Conservation (phyloP, 92 coral and sea anemone genomes). For the Heliopora coerulea region DNA sequence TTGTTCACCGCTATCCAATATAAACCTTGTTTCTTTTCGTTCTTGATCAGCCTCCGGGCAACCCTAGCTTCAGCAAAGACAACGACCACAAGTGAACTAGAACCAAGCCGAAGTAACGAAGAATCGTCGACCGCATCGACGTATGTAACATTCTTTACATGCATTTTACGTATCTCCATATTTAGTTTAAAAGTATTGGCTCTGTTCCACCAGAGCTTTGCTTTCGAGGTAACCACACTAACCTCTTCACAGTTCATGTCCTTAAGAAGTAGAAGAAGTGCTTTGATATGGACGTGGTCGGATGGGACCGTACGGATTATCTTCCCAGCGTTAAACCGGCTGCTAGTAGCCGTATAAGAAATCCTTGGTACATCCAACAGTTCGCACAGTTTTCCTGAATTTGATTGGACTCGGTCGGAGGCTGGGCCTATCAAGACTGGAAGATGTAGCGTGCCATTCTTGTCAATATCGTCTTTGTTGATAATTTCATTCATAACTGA, state of each 20-base stretch:
- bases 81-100: slow-evolving; percentile 4
- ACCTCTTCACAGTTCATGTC: neutral
- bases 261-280: slow-evolving; percentile 16
- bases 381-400: neutral
- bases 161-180: neutral
- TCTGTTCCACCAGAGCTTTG: slow-evolving; percentile 8
- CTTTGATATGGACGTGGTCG: slow-evolving; percentile 18
- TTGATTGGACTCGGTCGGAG: neutral
- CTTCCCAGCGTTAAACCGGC: slow-evolving; percentile 11
- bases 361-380: slow-evolving; percentile 4
- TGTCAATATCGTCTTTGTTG: neutral
- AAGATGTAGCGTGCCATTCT: neutral
- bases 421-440: slow-evolving; percentile 40
- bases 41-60: neutral
- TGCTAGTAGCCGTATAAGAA: slow-evolving; percentile 24
- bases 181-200: slow-evolving; percentile 13
- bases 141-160: neutral
- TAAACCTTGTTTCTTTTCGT: neutral
- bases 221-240: slow-evolving; percentile 8
- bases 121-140: neutral
- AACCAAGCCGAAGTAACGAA: neutral
- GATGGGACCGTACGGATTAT: slow-evolving; percentile 20
- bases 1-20: slow-evolving; percentile 14
- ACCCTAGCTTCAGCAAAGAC: slow-evolving; percentile 20
- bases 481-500: slow-evolving; percentile 20